phyloP scores from a whole-genome alignment of 2,113 vertebrate species.

The Eudorcas thomsonii region DNA sequence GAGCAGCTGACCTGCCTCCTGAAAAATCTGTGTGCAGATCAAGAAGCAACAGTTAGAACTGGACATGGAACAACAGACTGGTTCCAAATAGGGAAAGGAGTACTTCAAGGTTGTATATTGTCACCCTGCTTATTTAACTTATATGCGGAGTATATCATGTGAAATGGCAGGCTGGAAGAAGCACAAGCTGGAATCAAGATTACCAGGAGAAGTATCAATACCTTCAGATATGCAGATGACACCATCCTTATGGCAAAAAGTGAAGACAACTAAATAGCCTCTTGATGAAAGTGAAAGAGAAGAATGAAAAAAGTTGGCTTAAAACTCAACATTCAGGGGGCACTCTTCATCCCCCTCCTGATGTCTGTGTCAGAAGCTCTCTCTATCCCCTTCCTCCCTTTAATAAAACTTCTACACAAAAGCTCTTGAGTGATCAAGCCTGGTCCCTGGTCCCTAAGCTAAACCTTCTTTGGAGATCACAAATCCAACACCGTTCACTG shows the following conservation, averaged over 20 bases:
- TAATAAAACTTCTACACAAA: background rate
- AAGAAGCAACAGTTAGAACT: background rate
- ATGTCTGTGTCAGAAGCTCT: background rate
- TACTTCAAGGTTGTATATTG: background rate
- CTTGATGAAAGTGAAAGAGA: background rate
- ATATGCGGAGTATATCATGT: background rate
- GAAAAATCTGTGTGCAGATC: background rate
- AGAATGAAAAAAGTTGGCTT: background rate
- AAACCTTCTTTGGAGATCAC: background rate
- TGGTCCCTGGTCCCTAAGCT: background rate
- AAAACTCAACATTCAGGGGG: background rate
- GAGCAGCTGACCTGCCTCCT: background rate
- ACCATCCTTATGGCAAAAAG: background rate
- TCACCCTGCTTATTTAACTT: background rate
- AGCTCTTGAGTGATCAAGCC: background rate
- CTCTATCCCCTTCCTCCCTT: background rate
- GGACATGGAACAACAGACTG: background rate
- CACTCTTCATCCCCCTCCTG: background rate
- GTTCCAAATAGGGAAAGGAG: background rate
- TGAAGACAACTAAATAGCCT: background rate
- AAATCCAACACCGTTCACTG: background rate
- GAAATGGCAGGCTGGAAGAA: background rate
- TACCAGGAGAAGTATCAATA: background rate
- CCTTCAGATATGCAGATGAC: background rate
- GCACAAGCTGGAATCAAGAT: background rate